Base-by-base conservation (phyloP, 2,797 vertebrate genomes). In the Monodelphis domestica region DNA sequence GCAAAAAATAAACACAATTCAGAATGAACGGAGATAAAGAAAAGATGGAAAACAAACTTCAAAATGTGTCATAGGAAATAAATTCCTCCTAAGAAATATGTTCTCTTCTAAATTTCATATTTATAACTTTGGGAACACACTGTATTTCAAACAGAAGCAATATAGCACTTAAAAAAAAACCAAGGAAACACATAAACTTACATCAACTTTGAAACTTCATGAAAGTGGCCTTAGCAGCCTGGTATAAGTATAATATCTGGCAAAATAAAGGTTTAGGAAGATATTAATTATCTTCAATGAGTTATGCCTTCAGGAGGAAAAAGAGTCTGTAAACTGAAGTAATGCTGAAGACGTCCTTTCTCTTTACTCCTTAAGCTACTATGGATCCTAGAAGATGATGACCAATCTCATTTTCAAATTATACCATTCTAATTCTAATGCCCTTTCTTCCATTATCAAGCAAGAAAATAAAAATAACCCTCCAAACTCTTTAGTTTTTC, bases 1-100 rank as follows among this genome's bases (percentile, higher is more conserved):
- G 92, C 89, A 97, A 97, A 96, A 91, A 97, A 95, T 96, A 97
- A 98, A 98, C 92, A 95, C 7, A 63, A 63, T 97, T 96, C 89
- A 94, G 89, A 97, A 96, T 53, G 90, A 97, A 97, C 91, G 54
- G 54, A 96, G 96, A 98, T 97, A 98, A 97, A 91, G 92, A 92
- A 87, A 97, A 45, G 97, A 95, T 51, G 57, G 87, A 97, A 97
- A 96, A 96, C 26, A 54, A 97, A 55, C 51, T 91, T 91, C 92
- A 96, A 97, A 97, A 95, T 54, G 63, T 96, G 93, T 97, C 96
- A 94, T 56, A 94, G 91, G 59, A 95, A 96, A 97, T 95, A 97
- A 93, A 97, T 97, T 92, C 59, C 96, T 84, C 95, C 90, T 92
- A 90, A 97, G 91, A 97, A 97, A 95, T 95, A 97, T 94, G 78